phyloP scores from a whole-genome alignment of 2,113 vertebrate genomes.

The Sminthopsis crassicaudata region DNA sequence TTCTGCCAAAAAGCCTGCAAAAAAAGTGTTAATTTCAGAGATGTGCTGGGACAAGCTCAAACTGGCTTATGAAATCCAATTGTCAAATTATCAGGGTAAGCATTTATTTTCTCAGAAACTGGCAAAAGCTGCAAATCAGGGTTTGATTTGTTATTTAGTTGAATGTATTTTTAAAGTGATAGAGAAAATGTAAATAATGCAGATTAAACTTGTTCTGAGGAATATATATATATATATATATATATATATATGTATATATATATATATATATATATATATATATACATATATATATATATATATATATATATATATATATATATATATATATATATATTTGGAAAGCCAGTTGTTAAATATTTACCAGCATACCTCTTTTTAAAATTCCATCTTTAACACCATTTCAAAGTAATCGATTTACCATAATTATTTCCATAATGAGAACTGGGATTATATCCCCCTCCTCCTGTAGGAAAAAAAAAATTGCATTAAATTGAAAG shows the following conservation, averaged over 20 bases:
- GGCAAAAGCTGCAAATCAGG: not conserved
- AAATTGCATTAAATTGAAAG: not conserved
- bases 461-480: slow-evolving; percentile 66
- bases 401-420: not conserved
- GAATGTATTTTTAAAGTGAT: not conserved
- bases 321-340: not conserved
- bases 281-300: no score
- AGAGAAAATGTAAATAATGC: not conserved
- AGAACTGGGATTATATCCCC: slow-evolving; percentile 22
- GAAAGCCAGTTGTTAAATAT: not conserved
- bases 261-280: no score
- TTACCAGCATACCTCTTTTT: not conserved
- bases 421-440: slow-evolving; percentile 57
- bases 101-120: not conserved
- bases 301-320: no score
- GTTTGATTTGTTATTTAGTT: not conserved
- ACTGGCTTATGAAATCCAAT: not conserved
- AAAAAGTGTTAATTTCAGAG: not conserved
- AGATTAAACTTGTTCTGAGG: not conserved
- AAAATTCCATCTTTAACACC: fast-evolving
- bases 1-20: not conserved
- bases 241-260: no score
- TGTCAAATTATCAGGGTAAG: not conserved
- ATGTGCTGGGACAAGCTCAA: not conserved
- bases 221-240: not conserved